Evolutionary conservation across 2,888 invertebrate genomes (phyloP), one percentile per base, ranked within the genome.

Genomic region (Heptascelio sp.): DNA sequence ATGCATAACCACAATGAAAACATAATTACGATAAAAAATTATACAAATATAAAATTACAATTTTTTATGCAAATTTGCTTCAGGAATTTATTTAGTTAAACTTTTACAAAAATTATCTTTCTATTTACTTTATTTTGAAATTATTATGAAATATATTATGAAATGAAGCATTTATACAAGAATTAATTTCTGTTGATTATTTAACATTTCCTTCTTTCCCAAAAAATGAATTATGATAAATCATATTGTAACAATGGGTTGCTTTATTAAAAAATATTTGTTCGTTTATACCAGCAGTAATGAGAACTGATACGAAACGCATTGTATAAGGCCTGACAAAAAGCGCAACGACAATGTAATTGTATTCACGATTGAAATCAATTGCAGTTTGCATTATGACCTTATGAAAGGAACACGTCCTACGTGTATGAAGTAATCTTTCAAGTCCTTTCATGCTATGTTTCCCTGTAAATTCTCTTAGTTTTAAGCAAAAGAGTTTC

Each of bases 71-170:
- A n/a, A n/a, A n/a, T n/a, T n/a, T n/a, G n/a, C n/a, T n/a, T n/a
- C n/a, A n/a, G n/a, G n/a, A n/a, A n/a, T n/a, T n/a, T n/a, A n/a
- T n/a, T n/a, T n/a, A n/a, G n/a, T n/a, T n/a, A n/a, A n/a, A n/a
- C n/a, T n/a, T n/a, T n/a, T n/a, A n/a, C n/a, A 49, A 8, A 49
- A 17, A 46, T 46, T 46, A 19, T 46, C 17, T 46, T 19, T 46
- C 9, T 46, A 46, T 43, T 43, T 17, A 19, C 25, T 62, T 62
- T 64, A 64, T 64, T 26, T 64, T 46, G 26, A 17, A 64, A 40
- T 57, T 17, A 57, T 17, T 57, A n/a, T 57, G 30, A 26, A 57
- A 57, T 57, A 57, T 57, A 57, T 57, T 30, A 17, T 30, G 30
- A 17, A 57, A 57, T 30, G 17, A 30, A 57, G 17, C 30, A 57